phyloP scores from a whole-genome alignment of 2,888 invertebrate genomes.

The Philhelius pedissequus region DNA sequence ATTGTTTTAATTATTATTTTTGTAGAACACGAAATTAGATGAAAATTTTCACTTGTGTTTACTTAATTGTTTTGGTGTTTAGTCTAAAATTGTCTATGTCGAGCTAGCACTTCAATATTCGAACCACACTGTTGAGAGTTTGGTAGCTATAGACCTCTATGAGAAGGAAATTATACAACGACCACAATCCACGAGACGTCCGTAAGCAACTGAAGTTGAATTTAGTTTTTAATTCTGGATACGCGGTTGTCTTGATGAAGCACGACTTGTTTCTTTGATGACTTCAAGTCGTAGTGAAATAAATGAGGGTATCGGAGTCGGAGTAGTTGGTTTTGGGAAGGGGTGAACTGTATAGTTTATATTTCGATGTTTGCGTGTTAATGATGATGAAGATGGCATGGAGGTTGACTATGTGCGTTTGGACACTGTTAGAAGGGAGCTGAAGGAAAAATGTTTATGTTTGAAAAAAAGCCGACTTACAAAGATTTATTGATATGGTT shows the following conservation, averaged over 20 bases:
- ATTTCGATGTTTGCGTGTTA: constrained; percentile 13
- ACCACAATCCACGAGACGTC: constrained; percentile 48
- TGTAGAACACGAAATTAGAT: neutral
- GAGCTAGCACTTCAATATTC: neutral
- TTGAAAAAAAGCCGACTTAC: neutral
- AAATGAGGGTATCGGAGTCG: no score
- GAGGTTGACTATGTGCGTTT: neutral
- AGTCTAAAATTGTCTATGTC: neutral
- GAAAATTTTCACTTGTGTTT: constrained; percentile 8
- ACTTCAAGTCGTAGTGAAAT: constrained; percentile 16
- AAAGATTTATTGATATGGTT: neutral
- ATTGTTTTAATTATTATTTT: neutral
- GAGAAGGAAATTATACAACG: neutral
- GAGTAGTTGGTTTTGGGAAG: neutral
- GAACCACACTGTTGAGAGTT: neutral
- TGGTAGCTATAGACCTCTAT: neutral
- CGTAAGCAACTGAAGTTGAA: constrained; percentile 47
- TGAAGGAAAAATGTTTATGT: neutral
- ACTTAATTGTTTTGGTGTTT: neutral
- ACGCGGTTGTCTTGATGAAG: constrained; percentile 43
- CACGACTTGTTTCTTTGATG: constrained; percentile 53
- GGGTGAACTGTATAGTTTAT: neutral
- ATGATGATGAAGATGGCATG: neutral
- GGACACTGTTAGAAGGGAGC: neutral
- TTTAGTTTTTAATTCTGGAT: constrained; percentile 30